Conservation (phyloP, 2,113 vertebrate species). For the Pygoscelis antarcticus region DNA sequence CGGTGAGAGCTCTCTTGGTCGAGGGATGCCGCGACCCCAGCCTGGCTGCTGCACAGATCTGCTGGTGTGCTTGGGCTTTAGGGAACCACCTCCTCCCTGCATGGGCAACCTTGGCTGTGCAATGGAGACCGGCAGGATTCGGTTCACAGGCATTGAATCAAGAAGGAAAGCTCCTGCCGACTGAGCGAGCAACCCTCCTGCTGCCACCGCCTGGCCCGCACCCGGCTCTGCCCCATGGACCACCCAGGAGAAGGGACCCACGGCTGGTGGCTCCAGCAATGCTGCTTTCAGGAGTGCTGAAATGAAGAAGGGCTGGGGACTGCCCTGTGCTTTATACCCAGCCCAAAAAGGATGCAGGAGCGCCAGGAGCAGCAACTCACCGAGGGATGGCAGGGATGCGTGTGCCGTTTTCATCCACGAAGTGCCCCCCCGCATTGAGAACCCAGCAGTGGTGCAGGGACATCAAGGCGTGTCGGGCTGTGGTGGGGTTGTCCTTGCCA, state of each 20-base stretch:
- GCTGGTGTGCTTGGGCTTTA: neutral
- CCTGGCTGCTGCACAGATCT: neutral
- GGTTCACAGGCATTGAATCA: neutral
- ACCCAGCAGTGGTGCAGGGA: conserved; percentile 98
- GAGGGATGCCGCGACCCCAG: fast-evolving
- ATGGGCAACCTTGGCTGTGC: neutral
- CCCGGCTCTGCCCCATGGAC: neutral
- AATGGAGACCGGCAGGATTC: neutral
- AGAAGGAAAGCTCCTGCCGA: neutral
- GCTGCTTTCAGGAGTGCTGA: neutral
- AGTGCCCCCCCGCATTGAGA: conserved; percentile 92
- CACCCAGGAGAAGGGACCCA: neutral
- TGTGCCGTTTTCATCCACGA: conserved; percentile 91
- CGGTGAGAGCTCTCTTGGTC: fast-evolving
- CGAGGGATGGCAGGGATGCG: conserved; percentile 91
- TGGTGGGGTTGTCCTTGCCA: conserved; percentile 96
- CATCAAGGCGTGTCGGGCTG: conserved; percentile 88
- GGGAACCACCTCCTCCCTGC: neutral
- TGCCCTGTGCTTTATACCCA: neutral
- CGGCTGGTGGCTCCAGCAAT: fast-evolving
- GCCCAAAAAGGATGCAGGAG: neutral
- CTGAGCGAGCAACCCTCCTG: fast-evolving
- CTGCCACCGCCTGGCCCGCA: neutral
- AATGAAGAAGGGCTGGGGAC: neutral
- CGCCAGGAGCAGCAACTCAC: conserved; percentile 64